Evolutionary conservation across 2,888 invertebrate genomes (phyloP).

Genomic region (Boloria selene): DNA sequence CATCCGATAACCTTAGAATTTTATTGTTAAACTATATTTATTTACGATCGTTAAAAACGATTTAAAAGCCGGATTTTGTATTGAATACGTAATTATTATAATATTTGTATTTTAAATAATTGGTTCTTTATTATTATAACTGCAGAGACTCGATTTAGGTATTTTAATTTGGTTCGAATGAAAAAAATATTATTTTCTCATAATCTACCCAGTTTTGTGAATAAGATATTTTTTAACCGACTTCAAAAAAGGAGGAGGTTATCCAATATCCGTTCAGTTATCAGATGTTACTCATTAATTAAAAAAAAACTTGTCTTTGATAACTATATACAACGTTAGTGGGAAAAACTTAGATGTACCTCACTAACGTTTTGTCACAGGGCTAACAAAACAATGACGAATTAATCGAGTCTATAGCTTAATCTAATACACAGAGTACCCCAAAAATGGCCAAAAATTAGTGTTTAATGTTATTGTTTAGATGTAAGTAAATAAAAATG

Average conservation of each 20-base stretch:
- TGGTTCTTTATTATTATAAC: neutral
- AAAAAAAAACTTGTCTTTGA: too few relatives aligned
- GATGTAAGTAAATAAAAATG: slow-evolving; percentile 19
- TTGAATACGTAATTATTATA: slow-evolving; percentile 14
- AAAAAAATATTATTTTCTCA: too few relatives aligned
- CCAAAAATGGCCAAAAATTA: slow-evolving; percentile 34
- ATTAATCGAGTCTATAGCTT: neutral
- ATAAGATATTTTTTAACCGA: too few relatives aligned
- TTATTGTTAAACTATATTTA: slow-evolving; percentile 27
- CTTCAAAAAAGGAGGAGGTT: too few relatives aligned
- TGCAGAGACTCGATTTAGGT: neutral
- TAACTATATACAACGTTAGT: too few relatives aligned
- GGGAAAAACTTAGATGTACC: too few relatives aligned
- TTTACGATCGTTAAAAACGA: slow-evolving; percentile 59
- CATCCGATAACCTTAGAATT: slow-evolving; percentile 41
- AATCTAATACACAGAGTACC: neutral
- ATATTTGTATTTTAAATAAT: neutral
- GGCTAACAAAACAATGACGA: too few relatives aligned
- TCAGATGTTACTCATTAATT: too few relatives aligned
- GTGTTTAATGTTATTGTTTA: slow-evolving; percentile 30
- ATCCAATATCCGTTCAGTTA: too few relatives aligned
- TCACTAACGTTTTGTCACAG: too few relatives aligned
- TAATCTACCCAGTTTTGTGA: too few relatives aligned
- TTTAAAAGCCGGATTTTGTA: slow-evolving; percentile 40
- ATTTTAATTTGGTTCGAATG: too few relatives aligned